phyloP scores from a whole-genome alignment of 2,888 invertebrate genomes.

The Stenodema calcarata region DNA sequence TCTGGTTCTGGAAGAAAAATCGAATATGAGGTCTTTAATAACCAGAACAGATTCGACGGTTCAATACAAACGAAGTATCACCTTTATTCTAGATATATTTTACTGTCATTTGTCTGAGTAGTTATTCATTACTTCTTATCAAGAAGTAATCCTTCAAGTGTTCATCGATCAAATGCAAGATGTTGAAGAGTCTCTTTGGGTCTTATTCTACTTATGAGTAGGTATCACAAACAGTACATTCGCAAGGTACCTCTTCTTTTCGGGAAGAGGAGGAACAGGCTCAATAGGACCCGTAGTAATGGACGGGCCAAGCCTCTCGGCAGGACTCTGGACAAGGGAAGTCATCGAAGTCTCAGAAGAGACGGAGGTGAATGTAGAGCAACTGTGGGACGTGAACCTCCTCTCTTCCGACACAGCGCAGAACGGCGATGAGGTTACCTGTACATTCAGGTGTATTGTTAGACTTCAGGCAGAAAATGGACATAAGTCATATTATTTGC shows the following conservation, averaged over 20 bases:
- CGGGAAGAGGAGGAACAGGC: slow-evolving; percentile 70
- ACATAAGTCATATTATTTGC: too few relatives aligned
- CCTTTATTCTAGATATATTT: too few relatives aligned
- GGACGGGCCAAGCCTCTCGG: neutral
- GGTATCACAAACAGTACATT: too few relatives aligned
- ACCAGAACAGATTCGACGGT: neutral
- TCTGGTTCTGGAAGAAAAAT: slow-evolving; percentile 58
- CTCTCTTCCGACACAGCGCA: slow-evolving; percentile 34
- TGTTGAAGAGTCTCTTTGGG: too few relatives aligned
- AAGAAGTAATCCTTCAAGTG: too few relatives aligned
- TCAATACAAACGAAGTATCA: too few relatives aligned
- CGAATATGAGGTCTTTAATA: neutral
- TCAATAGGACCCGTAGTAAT: slow-evolving; percentile 23
- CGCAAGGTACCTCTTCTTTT: slow-evolving; percentile 64
- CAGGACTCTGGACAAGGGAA: slow-evolving; percentile 25
- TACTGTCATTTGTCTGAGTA: too few relatives aligned
- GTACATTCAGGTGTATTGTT: neutral
- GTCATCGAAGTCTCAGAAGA: slow-evolving; percentile 44
- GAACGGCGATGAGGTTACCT: slow-evolving; percentile 27
- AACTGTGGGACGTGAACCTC: slow-evolving; percentile 35
- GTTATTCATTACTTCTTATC: too few relatives aligned
- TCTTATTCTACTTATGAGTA: neutral
- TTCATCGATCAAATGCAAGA: too few relatives aligned
- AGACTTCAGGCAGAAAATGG: neutral
- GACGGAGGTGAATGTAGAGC: slow-evolving; percentile 36